These are phyloP conservation scores for Drosophila imparisetae DNA, from an alignment of 2,888 invertebrate species.

Conservation along the genomic window DNA sequence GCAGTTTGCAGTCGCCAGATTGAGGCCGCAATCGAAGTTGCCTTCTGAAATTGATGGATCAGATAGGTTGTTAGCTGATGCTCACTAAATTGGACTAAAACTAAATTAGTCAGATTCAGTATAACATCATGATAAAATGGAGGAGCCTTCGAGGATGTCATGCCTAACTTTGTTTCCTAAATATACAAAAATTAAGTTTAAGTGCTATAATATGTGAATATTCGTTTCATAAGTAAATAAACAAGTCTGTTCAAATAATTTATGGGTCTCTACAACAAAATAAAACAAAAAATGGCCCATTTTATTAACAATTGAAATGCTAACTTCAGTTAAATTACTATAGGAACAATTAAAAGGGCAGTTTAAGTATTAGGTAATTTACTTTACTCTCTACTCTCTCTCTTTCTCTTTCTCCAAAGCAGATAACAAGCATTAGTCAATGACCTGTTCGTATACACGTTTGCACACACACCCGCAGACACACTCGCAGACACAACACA, in stretches of 20 bases:
- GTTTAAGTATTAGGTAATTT: background rate
- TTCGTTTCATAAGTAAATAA: background rate
- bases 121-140: background rate
- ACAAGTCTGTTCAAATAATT: background rate
- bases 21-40: slow-evolving; percentile 43
- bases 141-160: background rate
- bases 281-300: background rate
- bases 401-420: background rate
- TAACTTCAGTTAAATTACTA: background rate
- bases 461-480: background rate
- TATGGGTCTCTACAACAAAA: background rate
- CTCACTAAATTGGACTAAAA: background rate
- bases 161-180: background rate
- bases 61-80: background rate
- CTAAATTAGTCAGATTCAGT: background rate
- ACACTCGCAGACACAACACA: background rate
- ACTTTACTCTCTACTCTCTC: background rate
- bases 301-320: background rate
- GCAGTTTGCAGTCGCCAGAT: slow-evolving; percentile 26
- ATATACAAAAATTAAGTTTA: background rate
- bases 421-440: slow-evolving; percentile 16
- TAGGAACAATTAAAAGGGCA: background rate
- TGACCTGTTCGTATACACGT: slow-evolving; percentile 9
- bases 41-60: slow-evolving; percentile 39
- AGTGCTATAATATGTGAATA: background rate